A percentile compares a stretch with the other conserved stretches of the same genome.
These are phyloP conservation scores for Odobenus rosmarus DNA, from an alignment of 2,113 vertebrate species.

Conservation along the genomic window DNA sequence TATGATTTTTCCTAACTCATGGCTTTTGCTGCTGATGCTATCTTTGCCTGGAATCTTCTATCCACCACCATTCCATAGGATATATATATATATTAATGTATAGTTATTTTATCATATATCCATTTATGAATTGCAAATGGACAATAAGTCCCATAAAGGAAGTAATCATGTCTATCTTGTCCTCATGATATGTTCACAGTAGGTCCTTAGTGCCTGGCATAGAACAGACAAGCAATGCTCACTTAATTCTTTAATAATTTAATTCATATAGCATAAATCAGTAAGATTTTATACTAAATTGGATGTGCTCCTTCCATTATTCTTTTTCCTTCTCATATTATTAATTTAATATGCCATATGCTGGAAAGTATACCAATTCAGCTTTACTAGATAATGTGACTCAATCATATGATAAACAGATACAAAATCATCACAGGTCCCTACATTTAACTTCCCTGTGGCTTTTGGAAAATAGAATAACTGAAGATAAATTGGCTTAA, in stretches of 20 bases:
- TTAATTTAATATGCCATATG: background rate
- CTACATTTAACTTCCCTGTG: background rate
- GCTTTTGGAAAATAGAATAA: constrained; percentile 19
- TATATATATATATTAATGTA: background rate
- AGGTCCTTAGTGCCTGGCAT: background rate
- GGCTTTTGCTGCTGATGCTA: background rate
- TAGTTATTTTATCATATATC: background rate
- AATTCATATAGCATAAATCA: background rate
- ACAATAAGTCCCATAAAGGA: background rate
- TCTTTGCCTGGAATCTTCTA: background rate
- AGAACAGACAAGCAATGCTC: background rate
- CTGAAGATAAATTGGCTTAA: background rate
- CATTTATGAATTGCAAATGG: background rate
- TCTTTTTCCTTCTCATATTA: background rate
- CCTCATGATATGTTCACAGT: background rate
- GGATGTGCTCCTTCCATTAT: background rate
- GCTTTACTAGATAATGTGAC: background rate
- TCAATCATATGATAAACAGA: background rate
- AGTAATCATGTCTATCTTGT: background rate
- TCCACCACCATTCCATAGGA: background rate
- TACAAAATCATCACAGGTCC: background rate
- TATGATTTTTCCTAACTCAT: background rate
- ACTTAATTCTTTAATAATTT: background rate
- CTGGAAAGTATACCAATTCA: background rate
- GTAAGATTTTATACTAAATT: background rate